Evolutionary conservation across 2,797 vertebrate genomes (phyloP), one percentile per base, ranked within the genome.

Genomic region (Amazona ochrocephala): DNA sequence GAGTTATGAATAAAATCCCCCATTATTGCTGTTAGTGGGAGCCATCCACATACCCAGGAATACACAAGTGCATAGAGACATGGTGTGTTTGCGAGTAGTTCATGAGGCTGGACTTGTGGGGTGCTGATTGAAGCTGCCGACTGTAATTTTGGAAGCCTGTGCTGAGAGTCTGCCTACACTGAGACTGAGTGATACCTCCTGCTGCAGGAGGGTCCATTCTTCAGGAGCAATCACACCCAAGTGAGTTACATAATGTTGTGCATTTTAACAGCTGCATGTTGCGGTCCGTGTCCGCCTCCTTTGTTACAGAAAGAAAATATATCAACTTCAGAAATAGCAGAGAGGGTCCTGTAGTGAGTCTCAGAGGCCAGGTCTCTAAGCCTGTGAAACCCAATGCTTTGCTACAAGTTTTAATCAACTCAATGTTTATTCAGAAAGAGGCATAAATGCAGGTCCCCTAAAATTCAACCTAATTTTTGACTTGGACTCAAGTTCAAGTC

Each of bases 391-490:
- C 14, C 15, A 39, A 26, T 5, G 42, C 45, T 88, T 72, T 75
- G 50, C 32, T 65, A 68, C 26, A 78, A 29, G 56, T 68, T 93
- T 91, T 80, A 81, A 78, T 89, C 39, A 81, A 39, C 11, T 34
- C 48, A 7, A 7, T 61, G 32, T 75, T 94, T 61, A 61, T 64
- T 84, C n/a, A 87, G 23, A 64, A 74, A 67, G n/a, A 44, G 26
- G n/a, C 51, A 89, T 34, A 85, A 73, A 77, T 17, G 30, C 56
- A 70, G 21, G 16, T 14, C 6, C 16, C 64, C 39, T 65, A 37
- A 87, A 96, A 93, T 87, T 66, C 39, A 65, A n/a, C 12, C 4
- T 81, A 9, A 37, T 84, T 87, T 93, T 73, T 84, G 34, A 66
- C 41, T 44, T 22, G 53, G 50, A 64, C 32, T 61, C 26, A 37